phyloP scores from a whole-genome alignment of 2,113 vertebrate species.

The Sceloporus undulatus region DNA sequence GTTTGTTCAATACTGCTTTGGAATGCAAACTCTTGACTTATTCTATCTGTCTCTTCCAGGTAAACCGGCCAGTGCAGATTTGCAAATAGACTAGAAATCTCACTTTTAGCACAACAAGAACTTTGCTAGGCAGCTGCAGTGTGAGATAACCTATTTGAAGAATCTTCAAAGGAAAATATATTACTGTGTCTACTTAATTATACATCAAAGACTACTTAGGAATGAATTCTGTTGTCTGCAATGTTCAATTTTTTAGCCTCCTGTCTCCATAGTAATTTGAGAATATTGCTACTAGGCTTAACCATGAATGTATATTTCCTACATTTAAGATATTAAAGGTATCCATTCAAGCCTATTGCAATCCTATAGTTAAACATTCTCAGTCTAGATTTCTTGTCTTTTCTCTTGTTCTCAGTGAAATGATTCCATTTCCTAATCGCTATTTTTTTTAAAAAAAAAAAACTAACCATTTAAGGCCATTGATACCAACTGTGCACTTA shows the following conservation, averaged over 20 bases:
- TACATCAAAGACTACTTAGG: conserved; percentile 72
- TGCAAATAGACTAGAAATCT: conserved; percentile 39
- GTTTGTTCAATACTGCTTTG: background rate
- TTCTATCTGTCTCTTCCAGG: conserved; percentile 7
- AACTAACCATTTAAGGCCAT: conserved; percentile 65
- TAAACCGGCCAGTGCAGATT: conserved; percentile 40
- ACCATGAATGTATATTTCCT: conserved; percentile 56
- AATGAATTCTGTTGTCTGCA: conserved; percentile 68
- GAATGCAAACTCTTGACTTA: conserved; percentile 16
- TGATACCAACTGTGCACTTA: conserved; percentile 48
- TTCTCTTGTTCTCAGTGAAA: conserved; percentile 51
- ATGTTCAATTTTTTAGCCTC: conserved; percentile 55
- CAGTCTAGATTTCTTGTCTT: conserved; percentile 47
- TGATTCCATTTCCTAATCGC: conserved; percentile 60
- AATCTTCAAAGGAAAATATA: conserved; percentile 72
- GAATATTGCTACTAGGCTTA: conserved; percentile 65
- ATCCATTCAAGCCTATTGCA: conserved; percentile 46
- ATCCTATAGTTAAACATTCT: conserved; percentile 52
- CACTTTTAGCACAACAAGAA: conserved; percentile 50
- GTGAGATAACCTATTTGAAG: conserved; percentile 67
- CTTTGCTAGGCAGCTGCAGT: conserved; percentile 60
- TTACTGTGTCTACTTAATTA: conserved; percentile 74
- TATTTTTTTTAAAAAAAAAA: conserved; percentile 39
- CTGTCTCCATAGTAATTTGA: conserved; percentile 58
- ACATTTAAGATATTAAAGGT: conserved; percentile 50